Conservation (phyloP, 2,888 invertebrate species). For the Congeria kusceri region DNA sequence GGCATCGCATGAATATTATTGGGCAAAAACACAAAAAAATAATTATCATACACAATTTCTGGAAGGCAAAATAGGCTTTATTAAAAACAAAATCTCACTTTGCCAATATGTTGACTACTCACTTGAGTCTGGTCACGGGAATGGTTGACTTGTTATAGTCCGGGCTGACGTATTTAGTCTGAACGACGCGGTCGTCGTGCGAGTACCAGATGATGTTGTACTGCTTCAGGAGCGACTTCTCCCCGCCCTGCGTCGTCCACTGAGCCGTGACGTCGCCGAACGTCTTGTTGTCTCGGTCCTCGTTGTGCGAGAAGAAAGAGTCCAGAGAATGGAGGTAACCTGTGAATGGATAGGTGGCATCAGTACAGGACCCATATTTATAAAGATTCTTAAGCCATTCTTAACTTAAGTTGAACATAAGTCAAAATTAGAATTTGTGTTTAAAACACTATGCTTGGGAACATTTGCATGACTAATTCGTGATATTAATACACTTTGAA, state of each 20-base stretch:
- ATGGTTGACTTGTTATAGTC: conserved; percentile 77
- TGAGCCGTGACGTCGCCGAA: conserved; percentile 81
- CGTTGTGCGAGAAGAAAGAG: conserved; percentile 72
- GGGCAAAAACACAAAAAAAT: too few species aligned
- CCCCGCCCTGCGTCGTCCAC: conserved; percentile 81
- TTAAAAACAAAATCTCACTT: too few species aligned
- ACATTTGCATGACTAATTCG: too few species aligned
- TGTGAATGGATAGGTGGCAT: conserved; percentile 22
- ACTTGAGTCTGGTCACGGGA: conserved; percentile 82
- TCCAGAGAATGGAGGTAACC: conserved; percentile 75
- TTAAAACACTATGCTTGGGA: too few species aligned
- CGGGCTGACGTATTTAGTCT: conserved; percentile 81
- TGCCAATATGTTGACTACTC: conserved; percentile 77
- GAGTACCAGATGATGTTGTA: conserved; percentile 83
- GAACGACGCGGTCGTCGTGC: conserved; percentile 79
- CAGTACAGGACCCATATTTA: too few species aligned
- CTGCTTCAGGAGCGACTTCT: conserved; percentile 78
- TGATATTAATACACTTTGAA: too few species aligned
- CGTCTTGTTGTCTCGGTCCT: conserved; percentile 73
- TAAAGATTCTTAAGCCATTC: too few species aligned
- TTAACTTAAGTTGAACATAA: too few species aligned
- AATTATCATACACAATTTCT: too few species aligned
- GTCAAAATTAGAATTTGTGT: too few species aligned
- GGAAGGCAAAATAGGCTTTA: too few species aligned
- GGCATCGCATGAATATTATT: too few species aligned